A percentile compares a stretch with the other conserved stretches of the same genome.
phyloP scores from a whole-genome alignment of 1,140 invertebrate species.

The Eciton burchellii region DNA sequence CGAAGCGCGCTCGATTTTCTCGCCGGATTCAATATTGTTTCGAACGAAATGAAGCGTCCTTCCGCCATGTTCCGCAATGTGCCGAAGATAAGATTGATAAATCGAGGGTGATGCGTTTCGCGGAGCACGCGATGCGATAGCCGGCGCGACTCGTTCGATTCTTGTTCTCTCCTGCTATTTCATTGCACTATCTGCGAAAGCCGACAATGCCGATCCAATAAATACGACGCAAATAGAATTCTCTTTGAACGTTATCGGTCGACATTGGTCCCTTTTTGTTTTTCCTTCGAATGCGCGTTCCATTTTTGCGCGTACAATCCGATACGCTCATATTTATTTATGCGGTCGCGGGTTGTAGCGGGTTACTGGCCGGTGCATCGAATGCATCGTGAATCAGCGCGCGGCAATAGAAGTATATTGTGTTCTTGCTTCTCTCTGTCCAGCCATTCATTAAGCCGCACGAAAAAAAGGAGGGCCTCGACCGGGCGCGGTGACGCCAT shows the following conservation, averaged over 20 bases:
- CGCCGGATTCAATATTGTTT: not conserved
- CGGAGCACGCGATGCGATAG: too few relatives aligned
- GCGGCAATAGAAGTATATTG: conserved; percentile 59
- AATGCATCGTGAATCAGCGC: conserved; percentile 69
- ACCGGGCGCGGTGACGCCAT: conserved; percentile 25
- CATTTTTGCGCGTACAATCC: conserved; percentile 22
- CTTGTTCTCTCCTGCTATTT: too few relatives aligned
- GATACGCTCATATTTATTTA: conserved; percentile 70
- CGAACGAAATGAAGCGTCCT: not conserved
- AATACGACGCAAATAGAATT: too few relatives aligned
- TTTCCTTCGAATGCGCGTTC: conserved; percentile 36
- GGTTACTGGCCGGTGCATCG: conserved; percentile 17
- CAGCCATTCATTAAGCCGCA: conserved; percentile 61
- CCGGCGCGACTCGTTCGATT: too few relatives aligned
- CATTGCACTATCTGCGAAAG: too few relatives aligned
- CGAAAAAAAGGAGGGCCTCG: conserved; percentile 61
- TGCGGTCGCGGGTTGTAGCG: conserved; percentile 36
- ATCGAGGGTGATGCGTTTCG: not conserved
- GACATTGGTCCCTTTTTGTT: not conserved
- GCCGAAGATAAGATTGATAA: not conserved
- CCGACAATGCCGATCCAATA: too few relatives aligned
- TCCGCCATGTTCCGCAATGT: not conserved
- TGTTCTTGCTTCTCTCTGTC: conserved; percentile 65
- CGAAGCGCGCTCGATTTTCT: conserved; percentile 11
- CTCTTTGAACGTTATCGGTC: not conserved